A percentile compares a stretch with the other conserved stretches of the same genome.
Conservation (phyloP, 2,888 invertebrate species). For the Cephalotes varians region DNA sequence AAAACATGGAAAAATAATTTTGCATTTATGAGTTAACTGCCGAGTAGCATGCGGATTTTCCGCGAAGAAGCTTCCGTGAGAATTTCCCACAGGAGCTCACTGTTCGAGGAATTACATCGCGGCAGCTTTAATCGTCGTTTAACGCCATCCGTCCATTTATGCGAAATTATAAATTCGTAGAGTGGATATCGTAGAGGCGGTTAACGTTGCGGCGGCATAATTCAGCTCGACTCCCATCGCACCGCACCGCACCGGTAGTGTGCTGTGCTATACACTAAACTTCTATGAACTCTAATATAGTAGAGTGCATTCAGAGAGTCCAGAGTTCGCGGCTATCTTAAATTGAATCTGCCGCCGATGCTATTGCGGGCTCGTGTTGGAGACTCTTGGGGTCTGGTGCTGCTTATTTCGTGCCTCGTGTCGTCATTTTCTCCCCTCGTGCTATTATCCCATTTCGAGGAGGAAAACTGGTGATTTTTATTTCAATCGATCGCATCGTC, state of each 20-base stretch:
- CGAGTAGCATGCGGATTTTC: conserved; percentile 3
- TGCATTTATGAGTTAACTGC: neutral
- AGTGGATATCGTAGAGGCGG: conserved; percentile 62
- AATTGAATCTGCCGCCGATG: conserved; percentile 82
- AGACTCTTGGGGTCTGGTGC: conserved; percentile 65
- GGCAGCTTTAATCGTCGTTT: conserved; percentile 55
- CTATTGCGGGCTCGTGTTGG: conserved; percentile 71
- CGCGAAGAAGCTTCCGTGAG: conserved; percentile 21
- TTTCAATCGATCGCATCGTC: conserved; percentile 46
- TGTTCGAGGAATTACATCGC: conserved; percentile 30
- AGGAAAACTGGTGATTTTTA: conserved; percentile 50
- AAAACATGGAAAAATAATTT: neutral
- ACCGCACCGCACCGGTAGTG: conserved; percentile 62
- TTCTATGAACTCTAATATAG: conserved; percentile 77
- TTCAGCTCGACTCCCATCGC: conserved; percentile 54
- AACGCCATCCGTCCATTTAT: conserved; percentile 64
- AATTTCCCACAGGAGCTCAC: conserved; percentile 31
- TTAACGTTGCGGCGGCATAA: conserved; percentile 68
- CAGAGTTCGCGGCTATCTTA: conserved; percentile 80
- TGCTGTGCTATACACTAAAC: conserved; percentile 72
- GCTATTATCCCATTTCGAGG: conserved; percentile 61
- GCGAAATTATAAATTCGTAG: conserved; percentile 62
- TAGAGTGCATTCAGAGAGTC: conserved; percentile 74
- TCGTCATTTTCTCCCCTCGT: conserved; percentile 68
- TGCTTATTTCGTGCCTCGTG: conserved; percentile 71